Conservation (phyloP, 2,113 vertebrate species). For the Periophthalmodon schlosseri region DNA sequence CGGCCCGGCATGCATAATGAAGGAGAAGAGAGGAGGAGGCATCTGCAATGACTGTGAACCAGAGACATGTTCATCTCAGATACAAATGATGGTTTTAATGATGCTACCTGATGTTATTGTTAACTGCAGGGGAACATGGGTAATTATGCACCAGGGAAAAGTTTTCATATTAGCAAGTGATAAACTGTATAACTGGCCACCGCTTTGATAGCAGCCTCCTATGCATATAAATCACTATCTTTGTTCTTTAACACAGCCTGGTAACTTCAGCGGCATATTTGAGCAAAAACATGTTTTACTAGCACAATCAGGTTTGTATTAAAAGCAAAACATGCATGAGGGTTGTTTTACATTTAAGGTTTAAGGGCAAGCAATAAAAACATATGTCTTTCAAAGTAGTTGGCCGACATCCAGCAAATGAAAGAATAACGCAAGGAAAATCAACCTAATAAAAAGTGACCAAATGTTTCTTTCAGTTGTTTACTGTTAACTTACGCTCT, state of each 20-base stretch:
- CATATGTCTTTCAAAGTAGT: background rate
- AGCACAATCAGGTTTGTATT: constrained; percentile 32
- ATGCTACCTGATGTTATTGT: constrained; percentile 57
- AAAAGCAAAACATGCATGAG: constrained; percentile 17
- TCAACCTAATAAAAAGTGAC: background rate
- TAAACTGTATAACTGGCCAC: constrained; percentile 19
- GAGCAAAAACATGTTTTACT: constrained; percentile 40
- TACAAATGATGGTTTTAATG: constrained; percentile 62
- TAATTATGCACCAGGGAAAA: constrained; percentile 43
- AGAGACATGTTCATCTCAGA: constrained; percentile 31
- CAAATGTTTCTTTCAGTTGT: background rate
- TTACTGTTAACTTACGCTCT: background rate
- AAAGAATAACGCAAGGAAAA: background rate
- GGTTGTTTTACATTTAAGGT: background rate
- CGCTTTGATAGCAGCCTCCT: constrained; percentile 48
- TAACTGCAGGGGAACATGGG: constrained; percentile 39
- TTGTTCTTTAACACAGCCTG: constrained; percentile 46
- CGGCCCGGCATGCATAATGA: constrained; percentile 65
- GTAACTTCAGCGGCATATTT: constrained; percentile 20
- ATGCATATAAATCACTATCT: constrained; percentile 35
- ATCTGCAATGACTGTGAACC: constrained; percentile 36
- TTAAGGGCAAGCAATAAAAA: background rate
- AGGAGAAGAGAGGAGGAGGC: constrained; percentile 21
- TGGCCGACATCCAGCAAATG: background rate
- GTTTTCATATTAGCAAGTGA: constrained; percentile 49